Evolutionary conservation across 1,140 invertebrate genomes (phyloP), one percentile per base, ranked within the genome.

Genomic region (Latrodectus geometricus): DNA sequence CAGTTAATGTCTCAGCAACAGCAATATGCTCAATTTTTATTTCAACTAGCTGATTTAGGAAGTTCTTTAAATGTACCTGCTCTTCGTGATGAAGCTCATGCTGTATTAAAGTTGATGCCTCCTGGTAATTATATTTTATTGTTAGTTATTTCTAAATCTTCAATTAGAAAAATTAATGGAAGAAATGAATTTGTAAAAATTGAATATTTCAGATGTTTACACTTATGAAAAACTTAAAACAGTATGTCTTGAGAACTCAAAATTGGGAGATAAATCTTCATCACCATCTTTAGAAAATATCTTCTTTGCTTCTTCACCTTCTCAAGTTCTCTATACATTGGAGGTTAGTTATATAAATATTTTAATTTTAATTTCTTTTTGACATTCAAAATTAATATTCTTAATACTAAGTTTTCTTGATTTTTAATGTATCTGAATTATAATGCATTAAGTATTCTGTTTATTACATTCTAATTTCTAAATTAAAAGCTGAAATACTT

Each of bases 21-120:
- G 68, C 93, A 94, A 88, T 97, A 97, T 90, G 94, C 95, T 65
- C 94, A 95, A 89, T 98, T 98, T 91, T 95, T 98, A 89, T 95
- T 98, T 91, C 95, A 97, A 92, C 91, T 99, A 80, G 96, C 96
- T 89, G 96, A 97, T 90, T 91, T 97, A 84, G 97, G 97, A 74
- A 96, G 96, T 90, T 93, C 94, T 73, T 92, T 97, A 84, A 93
- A 95, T 79, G 94, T 97, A 89, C 93, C 94, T 20, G 94, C 94
- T 66, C 92, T 99, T 77, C 93, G 96, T 69, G 97, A 99, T 90
- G 95, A 95, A 80, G 96, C 96, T 7, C 94, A 97, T 89, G 93
- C 95, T 82, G 92, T 99, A 35, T 93, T 98, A n/a, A 95, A 97
- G 91, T 92, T 98, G 66, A 95, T 98, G 91, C 97, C 97, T 70